These are phyloP conservation scores for Azemiops feae DNA, from an alignment of 2,113 vertebrate genomes.

Conservation along the genomic window DNA sequence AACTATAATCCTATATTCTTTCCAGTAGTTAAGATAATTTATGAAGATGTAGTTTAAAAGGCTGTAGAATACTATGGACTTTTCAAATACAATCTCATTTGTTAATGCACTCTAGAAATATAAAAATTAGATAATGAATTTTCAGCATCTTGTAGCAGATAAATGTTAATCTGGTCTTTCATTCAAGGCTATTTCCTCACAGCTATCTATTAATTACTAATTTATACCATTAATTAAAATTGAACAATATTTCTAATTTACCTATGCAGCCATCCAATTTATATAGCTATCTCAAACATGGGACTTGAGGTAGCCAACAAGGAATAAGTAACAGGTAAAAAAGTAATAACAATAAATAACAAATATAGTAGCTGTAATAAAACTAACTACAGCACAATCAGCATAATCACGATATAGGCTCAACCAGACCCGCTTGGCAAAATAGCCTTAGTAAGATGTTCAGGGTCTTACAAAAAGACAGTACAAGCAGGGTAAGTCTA, in stretches of 20 bases:
- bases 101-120: neutral
- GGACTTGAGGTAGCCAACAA: neutral
- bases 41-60: slow-evolving; percentile 14
- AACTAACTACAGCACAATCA: neutral
- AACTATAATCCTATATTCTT: slow-evolving; percentile 38
- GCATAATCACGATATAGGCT: neutral
- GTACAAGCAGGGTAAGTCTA: neutral
- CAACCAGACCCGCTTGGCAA: neutral
- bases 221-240: slow-evolving; percentile 9
- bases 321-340: neutral
- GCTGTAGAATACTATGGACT: slow-evolving; percentile 1
- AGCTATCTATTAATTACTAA: neutral
- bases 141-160: neutral
- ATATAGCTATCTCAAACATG: neutral
- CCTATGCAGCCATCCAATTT: neutral
- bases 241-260: slow-evolving; percentile 9
- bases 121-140: slow-evolving; percentile 7
- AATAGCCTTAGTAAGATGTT: neutral
- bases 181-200: neutral
- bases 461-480: neutral
- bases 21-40: slow-evolving; percentile 11
- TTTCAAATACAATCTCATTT: neutral
- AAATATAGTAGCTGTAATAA: neutral
- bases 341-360: neutral
- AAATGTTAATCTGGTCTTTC: slow-evolving; percentile 10